A percentile compares a stretch with the other conserved stretches of the same genome.
phyloP scores from a whole-genome alignment of 1,140 invertebrate species.

The Saccostrea echinata region DNA sequence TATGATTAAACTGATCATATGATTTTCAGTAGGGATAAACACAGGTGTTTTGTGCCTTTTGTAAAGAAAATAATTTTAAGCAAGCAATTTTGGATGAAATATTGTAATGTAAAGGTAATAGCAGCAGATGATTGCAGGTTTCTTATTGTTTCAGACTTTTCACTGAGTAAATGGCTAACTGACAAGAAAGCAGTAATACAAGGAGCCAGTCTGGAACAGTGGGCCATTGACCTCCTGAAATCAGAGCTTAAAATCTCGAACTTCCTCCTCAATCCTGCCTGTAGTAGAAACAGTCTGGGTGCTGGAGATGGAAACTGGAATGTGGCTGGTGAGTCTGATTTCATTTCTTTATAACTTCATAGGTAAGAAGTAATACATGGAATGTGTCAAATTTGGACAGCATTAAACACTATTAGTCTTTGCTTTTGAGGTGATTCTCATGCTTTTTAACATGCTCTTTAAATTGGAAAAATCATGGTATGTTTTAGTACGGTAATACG shows the following conservation, averaged over 20 bases:
- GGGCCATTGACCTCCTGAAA: constrained; percentile 43
- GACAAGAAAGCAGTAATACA: constrained; percentile 25
- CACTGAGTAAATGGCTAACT: neutral
- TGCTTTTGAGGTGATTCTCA: too few species aligned
- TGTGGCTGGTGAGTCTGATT: constrained; percentile 37
- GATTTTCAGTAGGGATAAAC: too few species aligned
- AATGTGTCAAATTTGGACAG: too few species aligned
- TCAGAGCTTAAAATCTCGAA: constrained; percentile 46
- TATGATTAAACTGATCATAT: too few species aligned
- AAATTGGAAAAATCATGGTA: neutral
- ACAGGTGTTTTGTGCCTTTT: too few species aligned
- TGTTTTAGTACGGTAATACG: neutral
- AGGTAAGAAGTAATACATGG: too few species aligned
- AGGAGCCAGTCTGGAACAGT: constrained; percentile 6
- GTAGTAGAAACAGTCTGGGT: constrained; percentile 15
- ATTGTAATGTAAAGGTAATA: too few species aligned
- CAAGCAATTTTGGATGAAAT: too few species aligned
- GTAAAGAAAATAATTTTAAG: too few species aligned
- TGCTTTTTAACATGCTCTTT: too few species aligned
- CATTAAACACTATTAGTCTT: too few species aligned
- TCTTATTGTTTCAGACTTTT: neutral
- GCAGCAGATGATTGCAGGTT: too few species aligned
- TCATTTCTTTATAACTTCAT: neutral
- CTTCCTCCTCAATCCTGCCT: constrained; percentile 37
- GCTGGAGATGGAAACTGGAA: constrained; percentile 45